phyloP scores from a whole-genome alignment of 1,140 invertebrate genomes.

The Archegozetes longisetosus region DNA sequence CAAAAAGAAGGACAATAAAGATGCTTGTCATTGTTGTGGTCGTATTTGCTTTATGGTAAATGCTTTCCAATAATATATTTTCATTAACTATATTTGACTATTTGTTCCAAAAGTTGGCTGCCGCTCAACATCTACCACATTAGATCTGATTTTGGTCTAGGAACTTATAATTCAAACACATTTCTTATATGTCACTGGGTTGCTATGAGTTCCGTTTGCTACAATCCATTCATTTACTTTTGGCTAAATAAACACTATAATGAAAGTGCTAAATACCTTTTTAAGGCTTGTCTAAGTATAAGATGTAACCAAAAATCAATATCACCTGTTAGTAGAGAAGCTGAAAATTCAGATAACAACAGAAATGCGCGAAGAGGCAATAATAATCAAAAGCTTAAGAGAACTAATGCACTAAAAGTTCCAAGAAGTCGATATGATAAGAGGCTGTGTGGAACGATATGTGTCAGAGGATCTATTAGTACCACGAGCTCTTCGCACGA shows the following conservation, averaged over 20 bases:
- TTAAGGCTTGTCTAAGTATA: neutral
- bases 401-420: neutral
- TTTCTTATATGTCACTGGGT: slow-evolving; percentile 80
- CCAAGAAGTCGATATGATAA: neutral
- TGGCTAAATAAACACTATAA: slow-evolving; percentile 45
- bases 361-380: neutral
- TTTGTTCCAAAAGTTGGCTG: slow-evolving; percentile 27
- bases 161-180: slow-evolving; percentile 38
- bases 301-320: neutral
- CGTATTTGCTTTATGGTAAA: slow-evolving; percentile 5
- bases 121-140: slow-evolving; percentile 37
- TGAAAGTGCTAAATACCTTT: neutral
- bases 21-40: slow-evolving; percentile 10
- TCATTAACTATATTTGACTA: too few relatives aligned
- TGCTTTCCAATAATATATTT: neutral
- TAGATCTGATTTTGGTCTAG: slow-evolving; percentile 38
- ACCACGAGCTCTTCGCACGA: neutral
- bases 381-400: neutral
- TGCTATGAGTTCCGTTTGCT: slow-evolving; percentile 88
- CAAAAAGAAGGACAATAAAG: slow-evolving; percentile 5
- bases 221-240: slow-evolving; percentile 89
- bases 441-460: neutral
- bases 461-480: neutral
- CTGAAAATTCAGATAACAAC: neutral
- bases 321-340: neutral